Base-by-base conservation (phyloP, 2,113 vertebrate genomes). In the Spilogale gracilis region DNA sequence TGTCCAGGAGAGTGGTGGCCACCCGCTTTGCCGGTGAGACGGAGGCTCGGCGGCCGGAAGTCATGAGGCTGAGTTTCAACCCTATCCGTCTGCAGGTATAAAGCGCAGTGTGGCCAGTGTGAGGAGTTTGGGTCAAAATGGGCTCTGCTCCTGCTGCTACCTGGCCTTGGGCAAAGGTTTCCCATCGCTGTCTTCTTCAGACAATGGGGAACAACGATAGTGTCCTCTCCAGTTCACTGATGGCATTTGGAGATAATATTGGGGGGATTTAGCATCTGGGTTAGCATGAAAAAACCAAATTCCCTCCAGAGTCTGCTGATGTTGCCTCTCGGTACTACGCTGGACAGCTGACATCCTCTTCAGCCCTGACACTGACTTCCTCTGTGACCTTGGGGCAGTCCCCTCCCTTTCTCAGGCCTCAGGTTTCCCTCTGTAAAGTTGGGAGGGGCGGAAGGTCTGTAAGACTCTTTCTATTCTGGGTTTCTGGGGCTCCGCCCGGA, bases 31-130 rank as follows among this genome's bases (percentile, higher is more conserved):
- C 25, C 1, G 32, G 45, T 0, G 48, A 74, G 17, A 30, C 20
- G 0, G 9, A 20, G 87, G 71, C 43, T 17, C 1, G 0, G 65
- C 25, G 56, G 13, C 27, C 0, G 5, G 27, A 27, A 25, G 45
- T 12, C 52, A 25, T 1, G 3, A 21, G 87, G 27, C 48, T 48
- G 69, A 1, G 5, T 81, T 74, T 43, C 5, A 18, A 32, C 13
- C 8, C 11, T 0, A 16, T 7, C 12, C 3, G 1, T 38, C 54
- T 45, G 71, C 12, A 3, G 38, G 81, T 63, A 20, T 3, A 3
- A 56, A 88, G 48, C 9, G 73, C 25, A 4, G 2, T 0, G 3
- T 43, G 11, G 79, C 17, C 32, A 3, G 14, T 1, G 1, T 12
- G 18, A 4, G 56, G 61, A 43, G n/a, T 67, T 25, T 8, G 25